Conservation (phyloP, 1,140 invertebrate genomes). For the Pseudomyrmex cubaensis region DNA sequence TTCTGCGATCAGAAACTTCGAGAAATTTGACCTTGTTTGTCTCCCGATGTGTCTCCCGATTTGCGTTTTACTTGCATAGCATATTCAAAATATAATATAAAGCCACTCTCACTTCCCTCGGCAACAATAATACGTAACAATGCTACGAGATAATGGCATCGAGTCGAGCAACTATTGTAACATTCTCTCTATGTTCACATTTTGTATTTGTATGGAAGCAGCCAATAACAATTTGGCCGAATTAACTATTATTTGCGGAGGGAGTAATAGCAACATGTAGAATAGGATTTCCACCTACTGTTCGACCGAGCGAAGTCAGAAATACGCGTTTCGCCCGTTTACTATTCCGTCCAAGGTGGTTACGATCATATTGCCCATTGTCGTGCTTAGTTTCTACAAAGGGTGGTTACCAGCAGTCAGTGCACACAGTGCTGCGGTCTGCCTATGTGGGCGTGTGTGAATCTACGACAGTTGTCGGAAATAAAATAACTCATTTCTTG, state of each 20-base stretch:
- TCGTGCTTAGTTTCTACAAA: constrained; percentile 60
- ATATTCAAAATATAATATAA: constrained; percentile 48
- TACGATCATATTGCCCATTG: constrained; percentile 54
- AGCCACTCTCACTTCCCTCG: neutral
- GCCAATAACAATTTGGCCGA: constrained; percentile 53
- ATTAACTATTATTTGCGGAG: constrained; percentile 55
- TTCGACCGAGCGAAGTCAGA: constrained; percentile 40
- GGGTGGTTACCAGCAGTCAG: constrained; percentile 60
- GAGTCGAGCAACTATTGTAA: constrained; percentile 5
- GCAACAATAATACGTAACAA: constrained; percentile 24
- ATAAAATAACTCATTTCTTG: constrained; percentile 59
- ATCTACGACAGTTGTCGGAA: constrained; percentile 58
- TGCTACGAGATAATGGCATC: constrained; percentile 17
- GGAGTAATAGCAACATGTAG: constrained; percentile 34
- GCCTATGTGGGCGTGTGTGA: neutral
- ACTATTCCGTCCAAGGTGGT: constrained; percentile 53
- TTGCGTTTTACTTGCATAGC: constrained; percentile 19
- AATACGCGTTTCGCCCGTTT: constrained; percentile 40
- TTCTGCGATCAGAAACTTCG: neutral
- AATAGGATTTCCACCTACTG: constrained; percentile 23
- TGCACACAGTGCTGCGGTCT: constrained; percentile 18
- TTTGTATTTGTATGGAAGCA: constrained; percentile 51
- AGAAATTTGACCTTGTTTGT: constrained; percentile 13
- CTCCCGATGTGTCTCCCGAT: neutral
- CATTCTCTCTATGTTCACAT: constrained; percentile 55